Conservation (phyloP, 2,888 invertebrate genomes). For the Eilema griseolum region DNA sequence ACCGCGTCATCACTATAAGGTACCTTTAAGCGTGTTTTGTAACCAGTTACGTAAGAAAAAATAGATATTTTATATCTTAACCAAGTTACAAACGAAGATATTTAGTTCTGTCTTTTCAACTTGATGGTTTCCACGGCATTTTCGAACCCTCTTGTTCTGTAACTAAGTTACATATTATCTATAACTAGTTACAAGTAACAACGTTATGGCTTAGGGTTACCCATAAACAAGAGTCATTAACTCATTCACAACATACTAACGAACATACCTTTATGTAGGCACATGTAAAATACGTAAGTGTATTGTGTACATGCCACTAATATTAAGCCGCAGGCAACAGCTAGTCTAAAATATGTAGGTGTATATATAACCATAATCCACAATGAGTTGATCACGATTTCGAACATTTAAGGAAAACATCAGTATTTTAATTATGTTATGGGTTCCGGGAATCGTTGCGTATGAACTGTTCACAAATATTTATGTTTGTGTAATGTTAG, state of each 20-base stretch:
- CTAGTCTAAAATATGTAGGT: neutral
- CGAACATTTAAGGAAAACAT: slow-evolving; percentile 35
- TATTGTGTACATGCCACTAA: too few species aligned
- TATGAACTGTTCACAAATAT: neutral
- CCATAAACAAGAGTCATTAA: slow-evolving; percentile 4
- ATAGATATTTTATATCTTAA: too few species aligned
- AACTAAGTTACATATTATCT: too few species aligned
- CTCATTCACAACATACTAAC: slow-evolving; percentile 1
- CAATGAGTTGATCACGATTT: slow-evolving; percentile 27
- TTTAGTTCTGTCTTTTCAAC: too few species aligned
- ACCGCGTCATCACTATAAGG: too few species aligned
- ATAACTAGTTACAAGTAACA: neutral
- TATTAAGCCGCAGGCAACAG: too few species aligned
- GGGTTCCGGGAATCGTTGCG: neutral
- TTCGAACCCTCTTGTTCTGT: too few species aligned
- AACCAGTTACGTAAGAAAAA: too few species aligned
- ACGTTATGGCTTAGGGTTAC: neutral
- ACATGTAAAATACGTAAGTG: neutral
- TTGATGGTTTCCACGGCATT: too few species aligned
- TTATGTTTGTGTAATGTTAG: neutral
- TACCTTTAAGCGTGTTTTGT: too few species aligned
- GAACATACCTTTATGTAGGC: slow-evolving; percentile 10
- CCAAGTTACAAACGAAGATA: too few species aligned
- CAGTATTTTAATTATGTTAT: neutral
- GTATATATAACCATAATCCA: neutral